These are phyloP conservation scores for Proctacanthus coquilletti DNA, from an alignment of 1,140 invertebrate genomes.

Conservation along the genomic window DNA sequence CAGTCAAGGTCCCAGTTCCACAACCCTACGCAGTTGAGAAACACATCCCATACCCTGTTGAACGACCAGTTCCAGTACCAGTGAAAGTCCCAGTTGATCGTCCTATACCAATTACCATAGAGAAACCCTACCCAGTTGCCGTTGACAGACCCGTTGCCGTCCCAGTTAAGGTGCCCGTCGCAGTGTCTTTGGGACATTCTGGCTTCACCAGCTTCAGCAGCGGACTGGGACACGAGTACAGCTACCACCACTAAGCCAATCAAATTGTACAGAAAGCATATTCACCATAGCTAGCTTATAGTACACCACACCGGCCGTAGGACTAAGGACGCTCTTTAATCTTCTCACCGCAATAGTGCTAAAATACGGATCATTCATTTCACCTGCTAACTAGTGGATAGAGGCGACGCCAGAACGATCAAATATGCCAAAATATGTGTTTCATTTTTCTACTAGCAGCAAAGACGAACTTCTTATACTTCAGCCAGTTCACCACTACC, in stretches of 20 bases:
- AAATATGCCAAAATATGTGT: too few species aligned
- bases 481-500: too few species aligned
- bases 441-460: too few species aligned
- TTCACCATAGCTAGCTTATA: too few species aligned
- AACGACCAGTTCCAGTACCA: slow-evolving; percentile 39
- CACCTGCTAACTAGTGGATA: too few species aligned
- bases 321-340: too few species aligned
- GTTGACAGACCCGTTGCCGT: slow-evolving; percentile 43
- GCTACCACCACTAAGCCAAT: background rate
- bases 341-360: too few species aligned
- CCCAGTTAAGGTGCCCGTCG: slow-evolving; percentile 32
- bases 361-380: too few species aligned
- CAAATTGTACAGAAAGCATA: too few species aligned
- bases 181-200: slow-evolving; percentile 33
- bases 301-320: too few species aligned
- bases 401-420: too few species aligned
- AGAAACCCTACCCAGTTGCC: slow-evolving; percentile 36
- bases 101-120: slow-evolving; percentile 37
- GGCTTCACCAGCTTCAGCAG: slow-evolving; percentile 25
- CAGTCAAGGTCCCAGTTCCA: slow-evolving; percentile 37
- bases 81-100: slow-evolving; percentile 39
- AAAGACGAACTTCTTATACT: too few species aligned
- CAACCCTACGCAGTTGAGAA: slow-evolving; percentile 38
- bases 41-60: slow-evolving; percentile 37
- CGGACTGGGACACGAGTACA: background rate